Evolutionary conservation across 2,888 invertebrate species (phyloP).

Genomic region (Dione juno): DNA sequence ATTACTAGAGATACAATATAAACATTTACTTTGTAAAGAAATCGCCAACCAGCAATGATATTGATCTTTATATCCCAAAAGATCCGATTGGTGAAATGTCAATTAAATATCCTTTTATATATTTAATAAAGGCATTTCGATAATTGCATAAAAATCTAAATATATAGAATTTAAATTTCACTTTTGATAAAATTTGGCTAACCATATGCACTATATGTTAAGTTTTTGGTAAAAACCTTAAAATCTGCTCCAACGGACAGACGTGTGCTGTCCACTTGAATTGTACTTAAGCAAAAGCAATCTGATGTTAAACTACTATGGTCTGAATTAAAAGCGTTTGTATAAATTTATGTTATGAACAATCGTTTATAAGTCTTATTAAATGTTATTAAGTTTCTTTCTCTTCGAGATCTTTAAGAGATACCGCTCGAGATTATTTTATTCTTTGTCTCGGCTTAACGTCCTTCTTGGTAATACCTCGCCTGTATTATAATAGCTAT

Average conservation of each 20-base stretch:
- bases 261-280: background rate
- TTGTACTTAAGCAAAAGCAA: conserved; percentile 22
- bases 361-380: conserved; percentile 30
- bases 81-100: too few species aligned
- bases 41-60: too few species aligned
- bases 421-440: conserved; percentile 36
- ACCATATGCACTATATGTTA: conserved; percentile 13
- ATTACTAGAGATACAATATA: too few species aligned
- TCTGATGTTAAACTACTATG: conserved; percentile 23
- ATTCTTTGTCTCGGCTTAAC: conserved; percentile 36
- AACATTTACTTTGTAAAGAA: too few species aligned
- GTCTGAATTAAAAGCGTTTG: conserved; percentile 35
- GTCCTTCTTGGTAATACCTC: conserved; percentile 34
- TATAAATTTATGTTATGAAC: conserved; percentile 30
- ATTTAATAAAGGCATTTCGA: too few species aligned
- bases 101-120: background rate
- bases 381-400: conserved; percentile 38
- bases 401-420: conserved; percentile 29
- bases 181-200: background rate
- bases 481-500: conserved; percentile 37
- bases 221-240: conserved; percentile 24
- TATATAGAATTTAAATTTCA: too few species aligned
- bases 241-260: conserved; percentile 34
- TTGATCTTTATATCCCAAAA: too few species aligned
- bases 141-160: too few species aligned